Evolutionary conservation across 2,888 invertebrate species (phyloP), one percentile per base, ranked within the genome.

Genomic region (Pterobdella sp.): DNA sequence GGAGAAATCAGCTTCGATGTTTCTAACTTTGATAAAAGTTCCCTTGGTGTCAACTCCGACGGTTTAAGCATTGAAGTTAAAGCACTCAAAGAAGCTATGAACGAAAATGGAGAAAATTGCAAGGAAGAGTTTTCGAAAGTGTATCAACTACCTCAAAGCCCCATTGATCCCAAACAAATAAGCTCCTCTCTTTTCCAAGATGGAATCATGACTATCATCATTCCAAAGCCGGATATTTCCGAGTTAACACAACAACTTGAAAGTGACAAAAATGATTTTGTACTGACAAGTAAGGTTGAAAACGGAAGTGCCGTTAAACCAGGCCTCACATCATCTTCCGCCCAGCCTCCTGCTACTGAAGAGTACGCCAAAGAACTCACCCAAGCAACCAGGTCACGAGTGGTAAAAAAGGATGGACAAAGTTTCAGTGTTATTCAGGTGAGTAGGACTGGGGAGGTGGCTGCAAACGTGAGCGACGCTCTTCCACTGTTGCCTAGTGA

Each of bases 31-130:
- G 75, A 72, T 26, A 72, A 74, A 1, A 74, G 77, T 69, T 66
- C 76, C 37, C 37, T 77, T 29, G 64, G 37, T 63, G 76, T 77
- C 66, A 75, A 74, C 63, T 69, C 76, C 2, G 77, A 72, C 34
- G 77, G 77, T 7, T 76, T 76, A 72, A 77, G 75, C 66, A 73
- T 77, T 63, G 76, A 77, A 36, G 77, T 77, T 18, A 75, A 76
- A 52, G 77, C 75, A 36, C 72, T 36, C 56, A 75, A 75, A 67
- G 72, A 72, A 73, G 49, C 42, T 36, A 52, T 56, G 29, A 76
- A 73, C 52, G 68, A 64, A 31, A 76, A 72, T 22, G 75, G 67
- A 22, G 74, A 76, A 35, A 75, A 76, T 56, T 56, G 37, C 29
- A 66, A 26, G 36, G 76, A 77, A 56, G 76, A 77, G 56, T 77